phyloP scores from a whole-genome alignment of 2,113 vertebrate species.

The Calonectris borealis region DNA sequence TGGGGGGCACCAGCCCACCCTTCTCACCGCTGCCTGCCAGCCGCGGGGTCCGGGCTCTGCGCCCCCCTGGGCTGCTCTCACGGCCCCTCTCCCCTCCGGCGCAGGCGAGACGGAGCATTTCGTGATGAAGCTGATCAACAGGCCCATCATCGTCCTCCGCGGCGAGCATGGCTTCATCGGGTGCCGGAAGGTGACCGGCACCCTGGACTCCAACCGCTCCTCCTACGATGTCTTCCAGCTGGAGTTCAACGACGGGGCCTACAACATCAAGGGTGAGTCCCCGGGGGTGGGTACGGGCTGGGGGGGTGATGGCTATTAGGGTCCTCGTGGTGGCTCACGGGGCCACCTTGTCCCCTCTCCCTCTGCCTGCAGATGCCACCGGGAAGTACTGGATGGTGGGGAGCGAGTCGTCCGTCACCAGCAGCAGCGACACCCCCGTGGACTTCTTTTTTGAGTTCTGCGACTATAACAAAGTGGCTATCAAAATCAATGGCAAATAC shows the following conservation, averaged over 20 bases:
- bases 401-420: constrained; percentile 88
- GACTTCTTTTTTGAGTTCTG: constrained; percentile 98
- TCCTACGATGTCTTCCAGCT: constrained; percentile 94
- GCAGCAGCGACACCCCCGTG: constrained; percentile 91
- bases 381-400: constrained; percentile 98
- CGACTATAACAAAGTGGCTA: constrained; percentile 96
- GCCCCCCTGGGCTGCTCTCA: accelerated
- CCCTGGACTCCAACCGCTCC: constrained; percentile 95
- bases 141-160: constrained; percentile 93
- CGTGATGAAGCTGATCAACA: constrained; percentile 98
- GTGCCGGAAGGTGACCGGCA: constrained; percentile 95
- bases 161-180: constrained; percentile 98
- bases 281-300: accelerated
- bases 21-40: background rate
- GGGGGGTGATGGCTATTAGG: background rate
- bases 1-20: background rate
- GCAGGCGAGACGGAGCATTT: constrained; percentile 91
- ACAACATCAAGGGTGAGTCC: constrained; percentile 91
- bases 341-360: background rate
- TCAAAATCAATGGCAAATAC: constrained; percentile 91
- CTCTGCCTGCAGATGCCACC: constrained; percentile 82
- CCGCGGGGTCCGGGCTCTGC: accelerated
- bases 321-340: background rate
- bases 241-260: constrained; percentile 91
- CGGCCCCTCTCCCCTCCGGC: background rate